phyloP scores from a whole-genome alignment of 2,888 invertebrate genomes.

The Microplitis manilae region DNA sequence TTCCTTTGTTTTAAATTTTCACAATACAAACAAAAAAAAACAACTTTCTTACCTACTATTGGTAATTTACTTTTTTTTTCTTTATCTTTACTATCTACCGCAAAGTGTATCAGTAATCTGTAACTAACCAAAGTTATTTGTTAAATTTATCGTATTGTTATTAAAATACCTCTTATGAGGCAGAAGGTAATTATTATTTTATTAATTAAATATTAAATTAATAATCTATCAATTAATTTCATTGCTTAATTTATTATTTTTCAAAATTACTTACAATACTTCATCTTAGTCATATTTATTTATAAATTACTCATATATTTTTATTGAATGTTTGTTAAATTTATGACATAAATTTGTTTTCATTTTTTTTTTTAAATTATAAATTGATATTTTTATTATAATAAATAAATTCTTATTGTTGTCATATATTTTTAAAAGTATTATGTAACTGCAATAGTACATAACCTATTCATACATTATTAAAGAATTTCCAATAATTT shows the following conservation, averaged over 20 bases:
- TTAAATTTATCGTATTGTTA: background rate
- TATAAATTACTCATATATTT: no score
- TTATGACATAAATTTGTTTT: no score
- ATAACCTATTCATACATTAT: background rate
- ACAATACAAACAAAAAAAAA: background rate
- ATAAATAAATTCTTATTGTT: no score
- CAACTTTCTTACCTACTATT: background rate
- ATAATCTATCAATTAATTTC: background rate
- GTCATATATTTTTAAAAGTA: background rate
- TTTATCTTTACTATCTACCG: background rate
- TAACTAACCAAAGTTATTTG: background rate
- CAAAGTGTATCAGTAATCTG: background rate
- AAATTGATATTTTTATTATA: background rate
- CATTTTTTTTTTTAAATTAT: background rate
- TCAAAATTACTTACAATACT: no score
- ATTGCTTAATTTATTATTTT: background rate
- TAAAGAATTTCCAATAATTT: no score
- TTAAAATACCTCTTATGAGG: background rate
- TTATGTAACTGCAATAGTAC: conserved; percentile 9
- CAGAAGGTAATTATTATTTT: background rate
- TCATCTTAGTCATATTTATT: no score
- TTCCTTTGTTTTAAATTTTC: conserved; percentile 6
- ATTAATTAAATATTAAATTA: background rate
- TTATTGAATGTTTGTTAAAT: no score
- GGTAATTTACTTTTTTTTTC: background rate